Evolutionary conservation across 1,140 invertebrate species (phyloP), one percentile per base, ranked within the genome.

Genomic region (Phymastichus coffea): DNA sequence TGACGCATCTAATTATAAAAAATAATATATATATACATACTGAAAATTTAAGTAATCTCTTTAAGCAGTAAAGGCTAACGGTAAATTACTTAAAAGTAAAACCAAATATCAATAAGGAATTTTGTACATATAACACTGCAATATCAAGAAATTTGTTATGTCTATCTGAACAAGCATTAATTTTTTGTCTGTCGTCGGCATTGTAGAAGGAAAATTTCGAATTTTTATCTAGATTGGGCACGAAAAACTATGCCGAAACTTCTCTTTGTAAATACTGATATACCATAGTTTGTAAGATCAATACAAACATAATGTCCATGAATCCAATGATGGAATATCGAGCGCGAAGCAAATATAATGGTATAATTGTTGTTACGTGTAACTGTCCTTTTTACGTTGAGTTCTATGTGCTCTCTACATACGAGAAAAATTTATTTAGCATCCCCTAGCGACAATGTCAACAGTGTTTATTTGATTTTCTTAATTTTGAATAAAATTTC

Each of bases 211-310:
- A n/a, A n/a, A n/a, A n/a, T n/a, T n/a, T n/a, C n/a, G n/a, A n/a
- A n/a, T n/a, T n/a, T n/a, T n/a, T n/a, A n/a, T n/a, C n/a, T n/a
- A n/a, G n/a, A n/a, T n/a, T n/a, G n/a, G n/a, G n/a, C n/a, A n/a
- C n/a, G n/a, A n/a, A n/a, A 43, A 30, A 30, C 9, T 53, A 26
- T 20, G n/a, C 20, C 54, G 49, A 25, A 30, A 47, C 48, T 53
- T 47, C 47, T 23, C 47, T 47, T 53, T 60, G 49, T 60, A 60
- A 22, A 52, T 60, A 60, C 28, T 52, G 38, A 22, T 54, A 53
- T 33, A 51, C 19, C 8, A 14, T 54, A 53, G 30, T 25, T 26
- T 20, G 10, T 54, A 53, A 46, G 49, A 47, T 54, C 54, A 28
- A 53, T 9, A 25, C 15, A 22, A 38, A 52, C 33, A 47, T 20